Evolutionary conservation across 2,113 vertebrate species (phyloP).

Genomic region (Corapipo altera): DNA sequence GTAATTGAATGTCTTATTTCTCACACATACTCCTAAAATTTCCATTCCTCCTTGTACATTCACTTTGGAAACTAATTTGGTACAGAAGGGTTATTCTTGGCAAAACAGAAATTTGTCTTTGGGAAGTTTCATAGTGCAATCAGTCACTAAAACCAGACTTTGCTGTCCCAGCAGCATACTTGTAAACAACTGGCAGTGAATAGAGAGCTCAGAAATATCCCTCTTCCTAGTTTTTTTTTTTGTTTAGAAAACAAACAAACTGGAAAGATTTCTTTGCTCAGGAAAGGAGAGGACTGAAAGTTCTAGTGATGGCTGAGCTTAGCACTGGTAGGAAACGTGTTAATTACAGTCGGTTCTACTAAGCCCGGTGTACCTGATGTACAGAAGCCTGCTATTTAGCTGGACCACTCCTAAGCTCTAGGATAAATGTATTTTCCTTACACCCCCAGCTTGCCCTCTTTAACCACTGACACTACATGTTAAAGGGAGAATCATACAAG

Average conservation of each 20-base stretch:
- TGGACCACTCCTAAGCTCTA: background rate
- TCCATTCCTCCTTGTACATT: background rate
- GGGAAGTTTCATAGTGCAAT: conserved; percentile 27
- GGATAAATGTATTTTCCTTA: background rate
- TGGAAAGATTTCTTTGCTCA: background rate
- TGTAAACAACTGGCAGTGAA: conserved; percentile 47
- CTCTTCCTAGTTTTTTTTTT: background rate
- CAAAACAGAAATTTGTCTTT: conserved; percentile 17
- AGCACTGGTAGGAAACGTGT: background rate
- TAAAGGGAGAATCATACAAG: background rate
- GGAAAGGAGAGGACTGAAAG: background rate
- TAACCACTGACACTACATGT: background rate
- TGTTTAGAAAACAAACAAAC: conserved; percentile 46
- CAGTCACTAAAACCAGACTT: conserved; percentile 32
- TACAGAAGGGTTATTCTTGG: conserved; percentile 63
- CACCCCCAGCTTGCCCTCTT: background rate
- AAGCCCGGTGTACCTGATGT: background rate
- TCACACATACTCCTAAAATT: conserved; percentile 40
- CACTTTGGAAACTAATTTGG: conserved; percentile 42
- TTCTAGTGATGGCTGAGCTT: background rate
- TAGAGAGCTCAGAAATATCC: conserved; percentile 47
- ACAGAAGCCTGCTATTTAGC: background rate
- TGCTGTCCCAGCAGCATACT: background rate
- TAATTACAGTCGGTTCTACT: background rate
- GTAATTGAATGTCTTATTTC: background rate